Percentiles rank a stretch among this genome's conserved stretches.
phyloP scores from a whole-genome alignment of 2,113 vertebrate species.

The Zapornia atra region DNA sequence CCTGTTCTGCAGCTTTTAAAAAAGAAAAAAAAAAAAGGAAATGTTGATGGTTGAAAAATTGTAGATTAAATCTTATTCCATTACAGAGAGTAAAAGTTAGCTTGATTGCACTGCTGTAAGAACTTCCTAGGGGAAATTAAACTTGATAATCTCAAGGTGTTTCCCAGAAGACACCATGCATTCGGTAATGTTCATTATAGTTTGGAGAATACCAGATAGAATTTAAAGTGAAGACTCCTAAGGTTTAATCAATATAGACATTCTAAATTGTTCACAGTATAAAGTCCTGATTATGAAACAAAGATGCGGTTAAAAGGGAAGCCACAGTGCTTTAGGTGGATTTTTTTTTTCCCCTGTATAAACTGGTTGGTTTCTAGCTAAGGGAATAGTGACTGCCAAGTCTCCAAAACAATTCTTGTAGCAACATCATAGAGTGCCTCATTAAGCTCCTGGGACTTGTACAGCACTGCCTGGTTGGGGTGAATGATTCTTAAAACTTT shows the following conservation, averaged over 20 bases:
- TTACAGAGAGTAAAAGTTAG: constrained; percentile 57
- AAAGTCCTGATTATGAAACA: not conserved
- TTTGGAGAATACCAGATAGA: constrained; percentile 35
- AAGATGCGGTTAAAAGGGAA: not conserved
- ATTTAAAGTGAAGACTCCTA: constrained; percentile 53
- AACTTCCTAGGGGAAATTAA: constrained; percentile 71
- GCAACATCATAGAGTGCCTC: not conserved
- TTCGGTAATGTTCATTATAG: constrained; percentile 60
- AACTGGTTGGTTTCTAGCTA: not conserved
- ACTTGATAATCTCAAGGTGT: constrained; percentile 68
- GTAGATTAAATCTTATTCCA: constrained; percentile 63
- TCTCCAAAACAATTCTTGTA: not conserved
- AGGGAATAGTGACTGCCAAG: not conserved
- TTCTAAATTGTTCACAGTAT: constrained; percentile 39
- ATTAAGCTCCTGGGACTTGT: not conserved
- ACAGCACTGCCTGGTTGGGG: not conserved
- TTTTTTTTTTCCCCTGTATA: not conserved
- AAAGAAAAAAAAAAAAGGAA: constrained; percentile 9
- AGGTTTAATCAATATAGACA: constrained; percentile 71
- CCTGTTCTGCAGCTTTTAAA: not conserved
- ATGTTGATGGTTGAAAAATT: constrained; percentile 8
- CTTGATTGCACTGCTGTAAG: constrained; percentile 57
- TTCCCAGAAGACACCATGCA: constrained; percentile 42
- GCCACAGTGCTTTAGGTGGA: not conserved
- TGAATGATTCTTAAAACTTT: not conserved